A percentile compares a stretch with the other conserved stretches of the same genome.
Conservation (phyloP, 2,113 vertebrate genomes). For the Barbus barbus region DNA sequence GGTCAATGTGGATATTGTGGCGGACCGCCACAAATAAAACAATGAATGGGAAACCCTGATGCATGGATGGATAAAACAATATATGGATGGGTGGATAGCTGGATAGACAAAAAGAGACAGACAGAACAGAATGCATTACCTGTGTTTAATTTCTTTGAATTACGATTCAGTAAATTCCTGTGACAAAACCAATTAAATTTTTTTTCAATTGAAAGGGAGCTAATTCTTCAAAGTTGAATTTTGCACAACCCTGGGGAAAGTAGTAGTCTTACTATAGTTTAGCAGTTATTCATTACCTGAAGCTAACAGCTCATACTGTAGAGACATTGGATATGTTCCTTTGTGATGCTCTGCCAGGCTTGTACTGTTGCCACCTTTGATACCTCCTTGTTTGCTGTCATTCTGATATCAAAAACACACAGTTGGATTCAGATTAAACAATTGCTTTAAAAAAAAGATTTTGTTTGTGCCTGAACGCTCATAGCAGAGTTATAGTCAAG, state of each 20-base stretch:
- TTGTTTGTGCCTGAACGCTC: neutral
- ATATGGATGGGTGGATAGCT: no score
- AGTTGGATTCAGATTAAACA: constrained; percentile 25
- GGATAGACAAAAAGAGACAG: no score
- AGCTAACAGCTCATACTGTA: neutral
- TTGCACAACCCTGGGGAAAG: neutral
- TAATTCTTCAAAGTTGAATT: neutral
- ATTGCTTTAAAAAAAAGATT: neutral
- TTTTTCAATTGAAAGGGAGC: neutral
- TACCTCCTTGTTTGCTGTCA: constrained; percentile 13
- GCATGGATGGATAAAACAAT: no score
- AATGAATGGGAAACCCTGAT: no score
- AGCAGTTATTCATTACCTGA: constrained; percentile 22
- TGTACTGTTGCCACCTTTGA: neutral
- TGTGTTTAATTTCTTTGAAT: neutral
- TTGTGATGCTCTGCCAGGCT: constrained; percentile 16
- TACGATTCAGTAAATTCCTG: neutral
- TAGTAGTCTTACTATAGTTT: neutral
- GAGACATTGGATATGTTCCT: neutral
- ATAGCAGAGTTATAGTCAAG: neutral
- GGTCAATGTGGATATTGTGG: no score
- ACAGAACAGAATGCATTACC: no score
- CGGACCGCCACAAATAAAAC: no score
- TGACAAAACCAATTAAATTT: neutral
- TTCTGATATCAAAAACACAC: constrained; percentile 12